Evolutionary conservation across 2,113 vertebrate genomes (phyloP), one percentile per base, ranked within the genome.

Genomic region (Potamarius usumacintae): DNA sequence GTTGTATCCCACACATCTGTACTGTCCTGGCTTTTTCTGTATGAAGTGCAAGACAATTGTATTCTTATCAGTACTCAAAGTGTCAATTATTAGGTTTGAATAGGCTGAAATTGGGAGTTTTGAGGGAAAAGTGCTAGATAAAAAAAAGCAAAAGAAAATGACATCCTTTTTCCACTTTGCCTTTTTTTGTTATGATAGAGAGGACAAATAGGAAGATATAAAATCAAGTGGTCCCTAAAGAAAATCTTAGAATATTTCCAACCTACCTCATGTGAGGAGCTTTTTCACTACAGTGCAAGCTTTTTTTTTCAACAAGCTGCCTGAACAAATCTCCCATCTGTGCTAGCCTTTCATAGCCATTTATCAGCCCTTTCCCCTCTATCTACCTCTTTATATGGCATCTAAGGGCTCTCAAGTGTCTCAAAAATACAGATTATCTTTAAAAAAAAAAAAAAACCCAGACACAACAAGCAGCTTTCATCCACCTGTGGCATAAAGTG

Each of bases 161-260:
- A 55, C 71, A 65, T 58, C 57, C 22, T 25, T 88, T 50, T 34
- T 52, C 81, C 42, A 69, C 57, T 82, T 62, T 57, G 60, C 25
- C 65, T 62, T 82, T 85, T 85, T 74, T 85, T 15, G 12, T 86
- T 52, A 81, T 72, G 34, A 82, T 67, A 34, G 62, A 86, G 62
- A 86, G 42, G 17, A 86, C 80, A 90, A 82, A 88, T 83, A 53
- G 48, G 53, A 52, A 27, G 80, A 58, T 78, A 83, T 90, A 89
- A 89, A 89, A 89, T 89, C 22, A 80, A 89, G 86, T 85, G 91
- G 82, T 52, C 89, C 83, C 57, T 85, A 82, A 67, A 86, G 76
- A 77, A 86, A 78, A 83, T 86, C 42, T 69, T 83, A 62, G 72
- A 72, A 85, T 88, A 89, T 90, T 83, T 81, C 72, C 86, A 91